A percentile compares a stretch with the other conserved stretches of the same genome.
These are phyloP conservation scores for Rattus rattus DNA, from an alignment of 2,113 vertebrate species.

Conservation along the genomic window DNA sequence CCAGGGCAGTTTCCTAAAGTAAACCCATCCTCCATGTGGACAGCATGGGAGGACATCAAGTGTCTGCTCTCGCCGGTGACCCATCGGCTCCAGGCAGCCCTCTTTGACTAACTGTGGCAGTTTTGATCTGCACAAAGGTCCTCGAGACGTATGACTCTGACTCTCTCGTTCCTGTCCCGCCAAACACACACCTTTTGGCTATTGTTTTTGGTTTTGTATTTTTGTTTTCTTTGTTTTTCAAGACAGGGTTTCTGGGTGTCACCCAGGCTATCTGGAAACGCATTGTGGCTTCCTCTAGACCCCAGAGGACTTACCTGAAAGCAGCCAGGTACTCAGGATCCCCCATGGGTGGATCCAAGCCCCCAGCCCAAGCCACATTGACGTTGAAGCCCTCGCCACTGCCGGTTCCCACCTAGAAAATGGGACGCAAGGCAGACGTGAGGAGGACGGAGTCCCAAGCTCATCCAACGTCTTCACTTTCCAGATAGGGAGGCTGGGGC, in stretches of 20 bases:
- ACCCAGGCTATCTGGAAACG: neutral
- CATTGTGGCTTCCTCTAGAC: neutral
- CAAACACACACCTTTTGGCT: neutral
- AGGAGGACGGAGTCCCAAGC: neutral
- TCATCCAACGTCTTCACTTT: neutral
- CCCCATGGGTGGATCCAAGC: constrained; percentile 94
- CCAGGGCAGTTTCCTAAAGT: neutral
- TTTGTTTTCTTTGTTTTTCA: neutral
- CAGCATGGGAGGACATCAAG: neutral
- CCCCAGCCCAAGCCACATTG: constrained; percentile 95
- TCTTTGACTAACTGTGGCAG: neutral
- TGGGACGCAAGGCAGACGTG: neutral
- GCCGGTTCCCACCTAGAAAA: constrained; percentile 91
- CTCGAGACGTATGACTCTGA: neutral
- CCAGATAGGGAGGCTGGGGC: neutral
- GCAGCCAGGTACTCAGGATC: constrained; percentile 97
- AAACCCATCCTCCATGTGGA: rapidly evolving
- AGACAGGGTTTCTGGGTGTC: neutral
- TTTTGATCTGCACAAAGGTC: neutral
- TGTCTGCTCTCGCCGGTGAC: neutral
- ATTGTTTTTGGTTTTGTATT: no score
- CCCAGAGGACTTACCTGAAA: constrained; percentile 89
- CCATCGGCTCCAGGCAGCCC: neutral
- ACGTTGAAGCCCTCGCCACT: constrained; percentile 94
- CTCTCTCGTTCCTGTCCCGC: neutral